Evolutionary conservation across 2,888 invertebrate genomes (phyloP), one percentile per base, ranked within the genome.

Genomic region (Dynastes hyllus): DNA sequence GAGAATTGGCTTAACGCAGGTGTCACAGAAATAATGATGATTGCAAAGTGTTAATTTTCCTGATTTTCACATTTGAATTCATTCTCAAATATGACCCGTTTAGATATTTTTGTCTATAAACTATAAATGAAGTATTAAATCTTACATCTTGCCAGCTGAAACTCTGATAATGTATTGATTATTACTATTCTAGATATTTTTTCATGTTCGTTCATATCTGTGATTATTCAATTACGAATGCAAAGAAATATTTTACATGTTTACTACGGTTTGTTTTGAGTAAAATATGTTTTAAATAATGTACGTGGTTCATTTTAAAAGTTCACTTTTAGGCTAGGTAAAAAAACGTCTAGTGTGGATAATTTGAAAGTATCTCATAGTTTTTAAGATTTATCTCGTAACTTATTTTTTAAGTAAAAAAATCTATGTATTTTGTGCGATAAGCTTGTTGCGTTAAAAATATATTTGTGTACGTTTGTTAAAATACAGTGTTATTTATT

Each of bases 1-100:
- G 11, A 80, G 67, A 77, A 40, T 61, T 32, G 69, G 78, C 67
- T 53, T 80, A 16, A 71, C 53, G 5, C 67, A 77, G 32, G 29
- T 76, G 11, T n/a, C 71, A n/a, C 55, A 37, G 16, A 55, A 70
- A 13, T 70, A 70, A 70, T 22, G 6, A 37, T 50, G 4, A 37
- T 11, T 32, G 13, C 27, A 29, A 63, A 58, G n/a, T 45, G 5
- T 16, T 58, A 1, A n/a, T 58, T 22, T 58, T 55, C n/a, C 6
- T 8, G 8, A 22, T 22, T 22, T 22, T 45, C 45, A 45, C 45
- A 45, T 9, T 9, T 11, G 2, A 11, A 11, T 45, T 11, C 11
- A 11, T 8, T 8, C 45, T 45, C 2, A 45, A 45, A 11, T 45
- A 45, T 45, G 45, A 45, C 45, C 8, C 8, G 45, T 45, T 1